phyloP scores from a whole-genome alignment of 1,140 invertebrate species.

The Rhagoletis pomonella region DNA sequence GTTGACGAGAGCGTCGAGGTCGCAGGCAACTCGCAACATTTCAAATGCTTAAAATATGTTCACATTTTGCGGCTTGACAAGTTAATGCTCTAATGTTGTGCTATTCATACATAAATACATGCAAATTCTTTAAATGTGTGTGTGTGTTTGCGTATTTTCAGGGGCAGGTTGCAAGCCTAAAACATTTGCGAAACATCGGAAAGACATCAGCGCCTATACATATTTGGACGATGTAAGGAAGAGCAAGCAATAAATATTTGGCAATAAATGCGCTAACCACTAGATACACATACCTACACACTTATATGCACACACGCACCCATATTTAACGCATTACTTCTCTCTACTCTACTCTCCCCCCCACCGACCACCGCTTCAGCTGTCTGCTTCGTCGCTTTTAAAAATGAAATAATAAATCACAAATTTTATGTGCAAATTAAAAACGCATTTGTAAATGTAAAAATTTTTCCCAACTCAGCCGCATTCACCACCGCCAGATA shows the following conservation, averaged over 20 bases:
- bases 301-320: no score
- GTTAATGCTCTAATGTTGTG: constrained; percentile 65
- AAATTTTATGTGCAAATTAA: constrained; percentile 51
- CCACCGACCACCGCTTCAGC: background rate
- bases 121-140: no score
- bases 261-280: constrained; percentile 31
- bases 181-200: background rate
- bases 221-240: background rate
- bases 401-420: constrained; percentile 50
- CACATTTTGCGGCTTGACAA: constrained; percentile 70
- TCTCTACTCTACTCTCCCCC: background rate
- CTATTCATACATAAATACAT: background rate
- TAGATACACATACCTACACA: background rate
- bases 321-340: constrained; percentile 40
- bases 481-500: background rate
- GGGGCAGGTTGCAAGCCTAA: background rate
- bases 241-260: constrained; percentile 21
- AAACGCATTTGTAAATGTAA: constrained; percentile 49
- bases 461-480: background rate
- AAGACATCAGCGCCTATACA: constrained; percentile 1
- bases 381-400: constrained; percentile 1
- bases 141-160: background rate
- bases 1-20: background rate
- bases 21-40: constrained; percentile 36
- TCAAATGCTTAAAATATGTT: constrained; percentile 73